A percentile compares a stretch with the other conserved stretches of the same genome.
Evolutionary conservation across 92 coral and sea anemone genomes (phyloP).

Genomic region (Bergia sp.): DNA sequence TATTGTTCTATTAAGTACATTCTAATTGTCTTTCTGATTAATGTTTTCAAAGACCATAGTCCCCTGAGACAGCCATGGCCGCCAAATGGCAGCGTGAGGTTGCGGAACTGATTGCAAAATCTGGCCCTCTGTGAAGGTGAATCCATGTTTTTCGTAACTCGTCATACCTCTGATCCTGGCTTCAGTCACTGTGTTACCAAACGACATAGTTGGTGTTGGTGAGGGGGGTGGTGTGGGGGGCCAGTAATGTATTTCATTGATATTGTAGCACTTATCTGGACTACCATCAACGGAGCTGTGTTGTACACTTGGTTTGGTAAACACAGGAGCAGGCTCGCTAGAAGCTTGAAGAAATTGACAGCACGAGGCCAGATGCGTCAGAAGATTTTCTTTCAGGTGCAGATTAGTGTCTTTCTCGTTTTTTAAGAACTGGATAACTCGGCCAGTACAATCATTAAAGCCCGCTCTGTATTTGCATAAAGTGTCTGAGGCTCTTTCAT

Average conservation of each 20-base stretch:
- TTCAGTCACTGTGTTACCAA: background rate
- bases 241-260: constrained; percentile 26
- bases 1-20: constrained; percentile 43
- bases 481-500: constrained; percentile 44
- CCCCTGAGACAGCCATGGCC: constrained; percentile 33
- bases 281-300: background rate
- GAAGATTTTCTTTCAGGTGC: constrained; percentile 58
- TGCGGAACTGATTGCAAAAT: constrained; percentile 22
- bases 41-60: background rate
- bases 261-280: constrained; percentile 7
- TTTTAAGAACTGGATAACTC: constrained; percentile 53
- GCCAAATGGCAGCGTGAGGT: constrained; percentile 22
- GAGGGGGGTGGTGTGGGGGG: constrained; percentile 51
- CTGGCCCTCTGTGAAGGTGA: background rate
- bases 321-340: constrained; percentile 24
- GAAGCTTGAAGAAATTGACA: constrained; percentile 46
- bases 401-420: constrained; percentile 53
- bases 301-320: background rate
- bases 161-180: background rate
- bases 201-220: constrained; percentile 22
- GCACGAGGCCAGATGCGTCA: constrained; percentile 59
- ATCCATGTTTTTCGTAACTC: constrained; percentile 12
- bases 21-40: constrained; percentile 24
- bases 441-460: constrained; percentile 60
- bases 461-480: constrained; percentile 65